Base-by-base conservation (phyloP, 2,113 vertebrate genomes). In the Eclectus roratus region DNA sequence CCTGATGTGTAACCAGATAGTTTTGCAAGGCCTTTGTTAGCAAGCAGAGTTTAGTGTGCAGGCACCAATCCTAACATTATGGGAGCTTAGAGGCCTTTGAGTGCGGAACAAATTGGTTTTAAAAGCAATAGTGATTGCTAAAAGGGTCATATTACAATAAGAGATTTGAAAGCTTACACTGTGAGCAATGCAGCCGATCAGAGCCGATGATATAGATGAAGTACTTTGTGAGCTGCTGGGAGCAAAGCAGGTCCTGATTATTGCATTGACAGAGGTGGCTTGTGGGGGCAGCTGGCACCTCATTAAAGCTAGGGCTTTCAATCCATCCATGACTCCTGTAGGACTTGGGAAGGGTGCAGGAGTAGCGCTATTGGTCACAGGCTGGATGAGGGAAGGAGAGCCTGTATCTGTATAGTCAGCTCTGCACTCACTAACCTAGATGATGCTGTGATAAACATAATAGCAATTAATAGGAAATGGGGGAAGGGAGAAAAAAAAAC, bases 71-170 rank as follows among this genome's bases (percentile, higher is more conserved):
- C 31, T 47, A 86, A 29, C 73, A 68, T 93, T 86, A 89, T 61
- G 61, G 52, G 83, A 65, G 65, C 82, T 95, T 52, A 81, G 91
- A 89, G 94, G 73, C 39, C 64, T 88, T 91, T 87, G 73, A 91
- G 27, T 11, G 33, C 1, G 2, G 72, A 96, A 91, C 82, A 86
- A 91, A 89, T 81, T 85, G 35, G 65, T 84, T 93, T 89, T 71
- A 86, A 96, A 94, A 94, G 60, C 56, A 89, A 79, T 60, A 79
- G 47, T 43, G 52, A 74, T 92, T 88, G 46, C 79, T 92, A 12
- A 68, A 84, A 93, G 50, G 72, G 44, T 93, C 1, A 0, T 35
- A 31, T 86, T 81, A 47, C 77, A 78, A 12, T 78, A 88, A 60
- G 28, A 71, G 72, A 25, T 84, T 78, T 66, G 80, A 64, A 96